Conservation (phyloP, 2,888 invertebrate genomes). For the Nomada hirtipes region DNA sequence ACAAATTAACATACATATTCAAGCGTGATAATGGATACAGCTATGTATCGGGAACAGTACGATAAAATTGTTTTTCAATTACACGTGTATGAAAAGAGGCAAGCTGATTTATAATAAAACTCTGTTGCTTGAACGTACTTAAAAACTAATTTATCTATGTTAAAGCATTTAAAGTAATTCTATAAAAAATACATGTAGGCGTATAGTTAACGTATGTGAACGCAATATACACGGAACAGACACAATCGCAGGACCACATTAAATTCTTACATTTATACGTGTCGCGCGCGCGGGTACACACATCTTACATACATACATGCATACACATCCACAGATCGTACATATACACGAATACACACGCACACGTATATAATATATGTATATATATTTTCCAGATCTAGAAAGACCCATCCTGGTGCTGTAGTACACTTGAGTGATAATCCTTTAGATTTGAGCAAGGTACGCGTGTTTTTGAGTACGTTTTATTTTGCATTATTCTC, state of each 20-base stretch:
- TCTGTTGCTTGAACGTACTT: background rate
- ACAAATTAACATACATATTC: background rate
- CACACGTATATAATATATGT: constrained; percentile 65
- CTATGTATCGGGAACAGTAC: too few relatives aligned
- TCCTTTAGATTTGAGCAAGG: constrained; percentile 98
- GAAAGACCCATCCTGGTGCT: constrained; percentile 98
- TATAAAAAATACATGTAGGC: constrained; percentile 42
- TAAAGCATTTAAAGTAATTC: constrained; percentile 38
- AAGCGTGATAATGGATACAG: background rate
- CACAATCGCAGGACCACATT: background rate
- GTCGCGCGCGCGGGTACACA: background rate
- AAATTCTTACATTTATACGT: background rate
- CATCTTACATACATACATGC: background rate
- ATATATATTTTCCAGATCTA: constrained; percentile 89
- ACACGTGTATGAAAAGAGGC: background rate
- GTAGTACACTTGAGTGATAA: constrained; percentile 98
- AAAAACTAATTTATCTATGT: background rate
- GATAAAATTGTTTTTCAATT: background rate
- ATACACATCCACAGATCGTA: constrained; percentile 17
- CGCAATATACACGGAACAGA: constrained; percentile 2
- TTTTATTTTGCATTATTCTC: constrained; percentile 74
- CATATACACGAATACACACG: constrained; percentile 19
- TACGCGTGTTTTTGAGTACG: constrained; percentile 84
- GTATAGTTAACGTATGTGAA: constrained; percentile 31
- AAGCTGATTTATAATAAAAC: background rate